A percentile compares a stretch with the other conserved stretches of the same genome.
Conservation (phyloP, 2,888 invertebrate genomes). For the Amblyjoppa fuscipennis region DNA sequence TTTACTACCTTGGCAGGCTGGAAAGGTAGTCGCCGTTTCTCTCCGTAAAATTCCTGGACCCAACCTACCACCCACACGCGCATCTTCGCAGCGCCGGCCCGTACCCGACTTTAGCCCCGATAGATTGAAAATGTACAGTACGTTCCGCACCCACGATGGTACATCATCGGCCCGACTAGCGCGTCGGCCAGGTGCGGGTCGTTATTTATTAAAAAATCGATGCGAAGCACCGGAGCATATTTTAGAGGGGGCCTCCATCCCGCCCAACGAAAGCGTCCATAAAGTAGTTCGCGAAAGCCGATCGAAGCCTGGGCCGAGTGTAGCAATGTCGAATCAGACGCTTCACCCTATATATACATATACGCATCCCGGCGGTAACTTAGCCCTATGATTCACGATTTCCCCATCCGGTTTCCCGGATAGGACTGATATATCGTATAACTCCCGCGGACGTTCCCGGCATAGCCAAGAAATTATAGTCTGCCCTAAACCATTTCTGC, state of each 20-base stretch:
- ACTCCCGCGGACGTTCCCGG: conserved; percentile 78
- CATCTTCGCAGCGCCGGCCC: not conserved
- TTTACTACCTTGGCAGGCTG: conserved; percentile 11
- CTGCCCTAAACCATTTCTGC: conserved; percentile 73
- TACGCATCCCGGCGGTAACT: conserved; percentile 62
- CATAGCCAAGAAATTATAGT: conserved; percentile 78
- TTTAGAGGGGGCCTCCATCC: conserved; percentile 63
- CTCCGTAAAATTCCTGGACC: conserved; percentile 28
- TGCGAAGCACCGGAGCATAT: conserved; percentile 75
- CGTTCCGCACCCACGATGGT: conserved; percentile 33
- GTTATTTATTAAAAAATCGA: conserved; percentile 81
- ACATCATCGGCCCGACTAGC: conserved; percentile 31
- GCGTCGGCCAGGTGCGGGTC: conserved; percentile 70
- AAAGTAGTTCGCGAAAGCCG: conserved; percentile 61
- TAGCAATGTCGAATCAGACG: conserved; percentile 20
- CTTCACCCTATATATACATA: conserved; percentile 8
- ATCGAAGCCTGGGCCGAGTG: conserved; percentile 19
- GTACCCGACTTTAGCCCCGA: conserved; percentile 22
- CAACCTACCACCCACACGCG: not conserved
- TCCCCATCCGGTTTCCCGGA: conserved; percentile 78
- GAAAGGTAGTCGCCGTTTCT: conserved; percentile 13
- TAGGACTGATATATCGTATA: conserved; percentile 79
- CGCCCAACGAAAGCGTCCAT: conserved; percentile 52
- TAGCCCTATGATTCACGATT: conserved; percentile 81
- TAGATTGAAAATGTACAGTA: conserved; percentile 55